phyloP scores from a whole-genome alignment of 2,888 invertebrate genomes.

The Tetragonula carbonaria region DNA sequence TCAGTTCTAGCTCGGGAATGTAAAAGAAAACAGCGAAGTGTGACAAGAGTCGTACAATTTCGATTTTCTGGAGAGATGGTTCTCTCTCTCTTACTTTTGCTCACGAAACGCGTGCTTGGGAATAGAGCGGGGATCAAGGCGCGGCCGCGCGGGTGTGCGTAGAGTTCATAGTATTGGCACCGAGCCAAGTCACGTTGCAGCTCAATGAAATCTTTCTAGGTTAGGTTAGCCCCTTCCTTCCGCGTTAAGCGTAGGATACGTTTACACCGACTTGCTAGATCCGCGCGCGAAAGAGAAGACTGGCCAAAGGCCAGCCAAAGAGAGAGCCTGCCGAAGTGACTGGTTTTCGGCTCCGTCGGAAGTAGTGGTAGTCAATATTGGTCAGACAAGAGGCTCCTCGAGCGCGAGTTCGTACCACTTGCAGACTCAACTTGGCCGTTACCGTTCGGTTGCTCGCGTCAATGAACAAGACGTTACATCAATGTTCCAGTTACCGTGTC shows the following conservation, averaged over 20 bases:
- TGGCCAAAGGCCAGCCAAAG: conserved; percentile 73
- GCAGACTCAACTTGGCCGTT: conserved; percentile 6
- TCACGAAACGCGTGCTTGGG: conserved; percentile 44
- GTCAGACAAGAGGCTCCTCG: conserved; percentile 67
- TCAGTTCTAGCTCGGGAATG: background rate
- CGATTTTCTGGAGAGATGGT: conserved; percentile 39
- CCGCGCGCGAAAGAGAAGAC: conserved; percentile 48
- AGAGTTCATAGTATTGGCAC: conserved; percentile 80
- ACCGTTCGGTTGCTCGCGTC: conserved; percentile 44
- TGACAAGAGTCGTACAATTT: conserved; percentile 31
- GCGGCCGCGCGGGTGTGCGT: conserved; percentile 72
- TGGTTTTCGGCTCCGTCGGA: conserved; percentile 63
- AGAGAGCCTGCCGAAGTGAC: conserved; percentile 56
- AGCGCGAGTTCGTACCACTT: conserved; percentile 59
- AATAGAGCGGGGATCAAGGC: conserved; percentile 60
- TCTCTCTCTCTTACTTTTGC: background rate
- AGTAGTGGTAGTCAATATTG: conserved; percentile 78
- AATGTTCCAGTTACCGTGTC: background rate
- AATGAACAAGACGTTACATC: conserved; percentile 28
- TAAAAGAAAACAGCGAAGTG: conserved; percentile 14
- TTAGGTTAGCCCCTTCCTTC: conserved; percentile 78
- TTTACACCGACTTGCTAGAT: conserved; percentile 73
- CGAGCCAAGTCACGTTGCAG: conserved; percentile 79
- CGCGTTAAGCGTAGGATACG: conserved; percentile 78
- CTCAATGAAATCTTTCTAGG: conserved; percentile 83